Evolutionary conservation across 2,888 invertebrate genomes (phyloP).

Genomic region (Pandemis corylana): DNA sequence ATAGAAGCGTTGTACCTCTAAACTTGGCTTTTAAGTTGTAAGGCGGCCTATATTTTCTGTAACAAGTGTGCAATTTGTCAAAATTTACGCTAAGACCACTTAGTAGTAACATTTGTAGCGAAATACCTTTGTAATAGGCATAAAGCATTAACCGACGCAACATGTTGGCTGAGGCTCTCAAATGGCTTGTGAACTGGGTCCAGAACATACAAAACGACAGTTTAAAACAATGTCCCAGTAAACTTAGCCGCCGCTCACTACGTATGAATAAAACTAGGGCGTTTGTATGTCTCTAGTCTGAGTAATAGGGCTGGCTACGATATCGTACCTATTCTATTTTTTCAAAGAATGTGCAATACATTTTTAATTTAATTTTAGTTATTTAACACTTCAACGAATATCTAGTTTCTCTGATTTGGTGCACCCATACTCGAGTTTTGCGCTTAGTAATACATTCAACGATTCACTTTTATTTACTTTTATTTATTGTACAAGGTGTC

Average conservation of each 20-base stretch:
- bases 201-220: constrained; percentile 51
- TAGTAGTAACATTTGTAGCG: neutral
- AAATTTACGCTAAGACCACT: neutral
- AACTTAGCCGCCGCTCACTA: constrained; percentile 47
- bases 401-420: too few species aligned
- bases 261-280: constrained; percentile 46
- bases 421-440: too few species aligned
- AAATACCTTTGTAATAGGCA: neutral
- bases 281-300: constrained; percentile 43
- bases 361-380: too few species aligned
- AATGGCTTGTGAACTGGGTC: constrained; percentile 48
- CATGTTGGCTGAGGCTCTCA: constrained; percentile 29
- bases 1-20: too few species aligned
- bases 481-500: too few species aligned
- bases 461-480: too few species aligned
- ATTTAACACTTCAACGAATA: too few species aligned
- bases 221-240: constrained; percentile 51
- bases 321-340: neutral
- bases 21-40: too few species aligned
- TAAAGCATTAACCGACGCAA: constrained; percentile 4
- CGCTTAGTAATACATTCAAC: too few species aligned
- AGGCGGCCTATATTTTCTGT: too few species aligned
- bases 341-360: neutral
- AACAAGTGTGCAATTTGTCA: neutral
- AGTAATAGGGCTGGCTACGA: constrained; percentile 16